Conservation (phyloP, 2,797 vertebrate genomes). For the Crax fasciolata region DNA sequence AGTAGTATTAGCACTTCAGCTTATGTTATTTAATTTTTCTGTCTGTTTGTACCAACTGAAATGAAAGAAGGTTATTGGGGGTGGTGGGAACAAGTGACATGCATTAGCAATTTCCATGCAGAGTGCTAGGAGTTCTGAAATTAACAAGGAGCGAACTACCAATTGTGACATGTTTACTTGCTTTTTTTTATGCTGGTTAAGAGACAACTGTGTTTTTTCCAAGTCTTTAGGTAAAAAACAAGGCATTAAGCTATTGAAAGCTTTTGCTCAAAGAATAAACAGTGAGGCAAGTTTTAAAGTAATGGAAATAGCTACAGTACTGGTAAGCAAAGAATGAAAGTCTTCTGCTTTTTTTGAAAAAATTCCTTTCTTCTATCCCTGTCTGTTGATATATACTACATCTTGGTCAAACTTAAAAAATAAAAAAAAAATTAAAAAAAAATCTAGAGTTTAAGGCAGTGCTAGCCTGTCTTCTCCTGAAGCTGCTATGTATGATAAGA, state of each 20-base stretch:
- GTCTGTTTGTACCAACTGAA: not conserved
- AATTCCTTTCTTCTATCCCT: not conserved
- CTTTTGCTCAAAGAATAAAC: not conserved
- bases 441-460: not conserved
- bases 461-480: not conserved
- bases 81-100: not conserved
- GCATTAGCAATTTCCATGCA: not conserved
- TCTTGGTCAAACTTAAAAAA: not conserved
- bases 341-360: not conserved
- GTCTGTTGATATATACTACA: not conserved
- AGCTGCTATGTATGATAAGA: not conserved
- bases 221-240: not conserved
- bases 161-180: not conserved
- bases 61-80: not conserved
- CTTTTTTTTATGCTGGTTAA: not conserved
- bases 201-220: not conserved
- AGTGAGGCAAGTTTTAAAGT: not conserved
- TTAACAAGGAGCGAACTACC: not conserved
- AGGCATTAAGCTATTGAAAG: not conserved
- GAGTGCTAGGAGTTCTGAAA: not conserved
- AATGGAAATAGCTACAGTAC: not conserved
- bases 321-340: not conserved
- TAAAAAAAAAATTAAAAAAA: not conserved
- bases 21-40: not conserved
- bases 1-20: not conserved